Evolutionary conservation across 2,797 vertebrate genomes (phyloP), one percentile per base, ranked within the genome.

Genomic region (Thunnus albacares): DNA sequence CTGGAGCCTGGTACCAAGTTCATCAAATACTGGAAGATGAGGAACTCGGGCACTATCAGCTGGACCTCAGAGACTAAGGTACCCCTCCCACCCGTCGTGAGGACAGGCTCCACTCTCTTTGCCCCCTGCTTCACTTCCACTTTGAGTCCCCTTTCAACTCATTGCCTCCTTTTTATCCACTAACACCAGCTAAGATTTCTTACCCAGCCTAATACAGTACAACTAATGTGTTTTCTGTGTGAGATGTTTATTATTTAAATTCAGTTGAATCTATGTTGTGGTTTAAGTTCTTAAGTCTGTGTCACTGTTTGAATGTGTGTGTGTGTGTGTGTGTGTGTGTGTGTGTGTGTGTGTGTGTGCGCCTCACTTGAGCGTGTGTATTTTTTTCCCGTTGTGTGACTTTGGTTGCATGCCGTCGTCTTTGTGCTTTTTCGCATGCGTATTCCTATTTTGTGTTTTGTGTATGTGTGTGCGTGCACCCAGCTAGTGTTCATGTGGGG

Each of bases 401-500:
- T 82, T 87, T 77, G 69, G 80, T 78, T 89, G 92, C 85, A 89
- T 91, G 86, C 80, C 75, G 26, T 82, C 53, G 90, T 91, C 85
- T 83, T 79, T 83, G 84, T 93, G 81, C 76, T 71, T 88, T 88
- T 92, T 89, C 75, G 89, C 87, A 89, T 87, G 89, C 90, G 73
- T 88, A 90, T 92, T 89, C 87, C 87, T 89, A 90, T 88, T 90
- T 85, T 92, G 82, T 91, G 82, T 93, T 87, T 62, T 87, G 81
- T 91, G 83, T 91, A 65, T 93, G 90, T 94, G 89, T 93, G 85
- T 93, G 79, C 90, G 80, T 92, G 83, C 82, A 87, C 77, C 84
- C 94, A 99, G 98, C 95, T 99, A 89, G 98, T 97, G 90, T 98
- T 99, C 88, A 99, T 99, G 98, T 99, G 98, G 98, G 98, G 98